phyloP scores from a whole-genome alignment of 2,113 vertebrate genomes.

The Carassius gibelio region DNA sequence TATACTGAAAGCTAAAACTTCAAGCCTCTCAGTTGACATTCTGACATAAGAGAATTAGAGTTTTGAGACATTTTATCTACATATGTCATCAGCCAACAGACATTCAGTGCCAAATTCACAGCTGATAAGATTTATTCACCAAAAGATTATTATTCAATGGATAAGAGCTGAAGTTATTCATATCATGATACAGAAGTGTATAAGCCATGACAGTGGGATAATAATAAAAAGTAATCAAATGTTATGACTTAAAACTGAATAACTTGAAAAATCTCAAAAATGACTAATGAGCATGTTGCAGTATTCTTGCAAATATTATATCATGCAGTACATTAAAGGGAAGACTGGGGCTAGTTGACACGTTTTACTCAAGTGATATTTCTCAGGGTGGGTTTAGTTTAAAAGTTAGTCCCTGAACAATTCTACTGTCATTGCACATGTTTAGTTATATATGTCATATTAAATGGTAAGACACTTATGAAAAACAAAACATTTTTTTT shows the following conservation, averaged over 20 bases:
- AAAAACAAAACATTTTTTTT: no score
- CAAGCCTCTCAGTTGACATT: conserved; percentile 17
- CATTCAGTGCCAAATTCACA: conserved; percentile 8
- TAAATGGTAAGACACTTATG: no score
- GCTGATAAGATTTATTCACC: conserved; percentile 31
- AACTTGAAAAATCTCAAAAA: not conserved
- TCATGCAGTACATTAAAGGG: not conserved
- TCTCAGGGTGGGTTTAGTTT: not conserved
- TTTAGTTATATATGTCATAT: no score
- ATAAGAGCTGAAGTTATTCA: conserved; percentile 30
- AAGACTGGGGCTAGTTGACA: not conserved
- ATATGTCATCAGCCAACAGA: conserved; percentile 24
- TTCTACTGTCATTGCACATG: no score
- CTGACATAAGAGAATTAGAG: conserved; percentile 35
- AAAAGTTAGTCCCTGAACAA: no score
- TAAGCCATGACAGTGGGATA: not conserved
- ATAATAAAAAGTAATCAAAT: conserved; percentile 6
- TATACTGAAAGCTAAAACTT: conserved; percentile 18
- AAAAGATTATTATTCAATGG: conserved; percentile 44
- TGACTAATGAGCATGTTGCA: not conserved
- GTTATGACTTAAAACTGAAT: not conserved
- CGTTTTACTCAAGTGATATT: not conserved
- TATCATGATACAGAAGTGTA: conserved; percentile 11
- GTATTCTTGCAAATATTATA: not conserved
- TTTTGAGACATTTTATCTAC: conserved; percentile 40